Conservation (phyloP, 2,888 invertebrate species). For the Orchestes rusci region DNA sequence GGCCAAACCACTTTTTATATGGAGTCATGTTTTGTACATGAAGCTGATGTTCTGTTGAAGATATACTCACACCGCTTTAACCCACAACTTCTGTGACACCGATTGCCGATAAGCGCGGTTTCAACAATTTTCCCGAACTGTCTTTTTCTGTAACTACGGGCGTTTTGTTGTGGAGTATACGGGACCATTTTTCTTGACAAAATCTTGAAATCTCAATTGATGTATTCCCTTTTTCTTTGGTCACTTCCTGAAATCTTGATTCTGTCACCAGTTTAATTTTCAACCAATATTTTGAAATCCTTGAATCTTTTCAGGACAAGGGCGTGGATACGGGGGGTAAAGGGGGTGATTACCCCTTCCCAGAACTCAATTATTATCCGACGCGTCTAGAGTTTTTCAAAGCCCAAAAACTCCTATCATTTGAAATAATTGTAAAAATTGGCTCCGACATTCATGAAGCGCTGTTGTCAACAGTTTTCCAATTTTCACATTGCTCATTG, state of each 20-base stretch:
- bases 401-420: too few relatives aligned
- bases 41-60: slow-evolving; percentile 32
- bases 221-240: slow-evolving; percentile 20
- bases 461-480: too few relatives aligned
- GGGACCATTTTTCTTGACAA: slow-evolving; percentile 27
- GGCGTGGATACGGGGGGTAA: too few relatives aligned
- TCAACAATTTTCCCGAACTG: slow-evolving; percentile 37
- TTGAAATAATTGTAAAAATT: too few relatives aligned
- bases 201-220: slow-evolving; percentile 24
- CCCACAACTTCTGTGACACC: slow-evolving; percentile 33
- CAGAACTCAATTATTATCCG: too few relatives aligned
- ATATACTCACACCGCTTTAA: slow-evolving; percentile 30
- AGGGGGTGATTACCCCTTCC: too few relatives aligned
- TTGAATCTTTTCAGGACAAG: slow-evolving; percentile 18
- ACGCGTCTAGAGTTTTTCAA: too few relatives aligned
- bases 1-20: slow-evolving; percentile 17
- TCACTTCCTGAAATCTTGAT: slow-evolving; percentile 5
- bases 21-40: slow-evolving; percentile 27
- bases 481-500: too few relatives aligned
- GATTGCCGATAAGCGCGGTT: too few relatives aligned
- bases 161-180: slow-evolving; percentile 34
- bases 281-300: slow-evolving; percentile 13
- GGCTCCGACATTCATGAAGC: too few relatives aligned
- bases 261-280: slow-evolving; percentile 16
- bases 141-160: slow-evolving; percentile 32